These are phyloP conservation scores for Epirrhoe alternata DNA, from an alignment of 2,888 invertebrate genomes.

Conservation along the genomic window DNA sequence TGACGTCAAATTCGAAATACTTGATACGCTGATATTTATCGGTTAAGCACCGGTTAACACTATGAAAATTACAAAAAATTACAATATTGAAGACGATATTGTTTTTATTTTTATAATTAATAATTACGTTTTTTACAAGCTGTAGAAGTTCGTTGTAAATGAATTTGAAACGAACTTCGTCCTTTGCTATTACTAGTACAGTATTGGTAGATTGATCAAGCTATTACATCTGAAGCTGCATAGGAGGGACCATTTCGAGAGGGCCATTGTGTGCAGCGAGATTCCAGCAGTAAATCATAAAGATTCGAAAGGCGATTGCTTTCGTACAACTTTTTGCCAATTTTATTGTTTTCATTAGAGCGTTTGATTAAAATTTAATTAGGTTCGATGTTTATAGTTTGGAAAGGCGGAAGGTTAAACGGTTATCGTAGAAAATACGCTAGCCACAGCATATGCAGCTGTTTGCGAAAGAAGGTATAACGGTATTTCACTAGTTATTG, in stretches of 20 bases:
- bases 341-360: constrained; percentile 62
- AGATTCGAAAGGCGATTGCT: constrained; percentile 66
- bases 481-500: background rate
- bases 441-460: background rate
- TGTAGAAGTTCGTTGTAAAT: no score
- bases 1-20: no score
- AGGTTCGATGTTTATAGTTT: constrained; percentile 44
- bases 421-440: constrained; percentile 16
- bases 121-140: no score
- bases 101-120: no score
- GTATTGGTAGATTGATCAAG: no score
- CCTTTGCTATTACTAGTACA: no score
- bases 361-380: constrained; percentile 62
- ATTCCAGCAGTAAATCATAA: constrained; percentile 53
- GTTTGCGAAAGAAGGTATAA: background rate
- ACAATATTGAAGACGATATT: no score
- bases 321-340: constrained; percentile 60
- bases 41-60: no score
- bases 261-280: constrained; percentile 45
- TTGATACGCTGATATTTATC: no score
- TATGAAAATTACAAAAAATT: no score
- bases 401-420: constrained; percentile 42
- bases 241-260: constrained; percentile 28
- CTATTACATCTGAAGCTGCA: constrained; percentile 2
- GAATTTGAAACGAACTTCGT: no score